These are phyloP conservation scores for Hypotaenidia philippensis DNA, from an alignment of 2,797 vertebrate species.

Conservation along the genomic window DNA sequence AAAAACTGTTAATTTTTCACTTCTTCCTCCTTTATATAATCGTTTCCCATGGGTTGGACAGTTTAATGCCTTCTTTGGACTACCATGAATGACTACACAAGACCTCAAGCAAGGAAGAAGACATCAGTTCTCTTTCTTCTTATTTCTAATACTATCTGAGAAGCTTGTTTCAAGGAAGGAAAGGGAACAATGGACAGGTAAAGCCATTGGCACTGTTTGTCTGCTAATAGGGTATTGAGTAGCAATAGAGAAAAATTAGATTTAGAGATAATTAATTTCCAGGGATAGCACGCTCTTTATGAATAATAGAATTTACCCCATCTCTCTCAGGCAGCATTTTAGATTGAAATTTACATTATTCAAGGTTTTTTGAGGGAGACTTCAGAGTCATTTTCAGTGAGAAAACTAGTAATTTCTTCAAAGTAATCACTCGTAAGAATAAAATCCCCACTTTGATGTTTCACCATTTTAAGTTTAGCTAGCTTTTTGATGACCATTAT, in stretches of 20 bases:
- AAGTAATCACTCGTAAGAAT: conserved; percentile 9
- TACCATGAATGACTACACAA: not conserved
- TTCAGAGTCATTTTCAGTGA: not conserved
- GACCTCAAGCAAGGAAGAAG: not conserved
- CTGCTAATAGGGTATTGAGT: not conserved
- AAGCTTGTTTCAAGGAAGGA: not conserved
- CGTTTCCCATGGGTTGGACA: not conserved
- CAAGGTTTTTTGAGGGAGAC: not conserved
- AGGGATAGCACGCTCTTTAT: not conserved
- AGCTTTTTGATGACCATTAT: conserved; percentile 13
- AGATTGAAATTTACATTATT: conserved; percentile 42
- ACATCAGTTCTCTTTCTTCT: not conserved
- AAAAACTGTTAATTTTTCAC: not conserved
- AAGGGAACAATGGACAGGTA: not conserved
- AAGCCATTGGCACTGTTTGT: not conserved
- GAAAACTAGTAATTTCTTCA: conserved; percentile 30
- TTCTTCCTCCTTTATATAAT: not conserved
- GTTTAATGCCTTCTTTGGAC: not conserved
- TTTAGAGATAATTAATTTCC: conserved; percentile 26
- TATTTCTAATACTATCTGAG: not conserved
- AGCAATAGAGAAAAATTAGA: not conserved
- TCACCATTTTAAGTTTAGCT: conserved; percentile 25
- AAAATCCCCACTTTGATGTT: conserved; percentile 20
- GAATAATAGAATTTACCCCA: conserved; percentile 38
- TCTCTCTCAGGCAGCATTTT: conserved; percentile 1